Evolutionary conservation across 2,113 vertebrate genomes (phyloP), one percentile per base, ranked within the genome.

Genomic region (Nettapus auritus): DNA sequence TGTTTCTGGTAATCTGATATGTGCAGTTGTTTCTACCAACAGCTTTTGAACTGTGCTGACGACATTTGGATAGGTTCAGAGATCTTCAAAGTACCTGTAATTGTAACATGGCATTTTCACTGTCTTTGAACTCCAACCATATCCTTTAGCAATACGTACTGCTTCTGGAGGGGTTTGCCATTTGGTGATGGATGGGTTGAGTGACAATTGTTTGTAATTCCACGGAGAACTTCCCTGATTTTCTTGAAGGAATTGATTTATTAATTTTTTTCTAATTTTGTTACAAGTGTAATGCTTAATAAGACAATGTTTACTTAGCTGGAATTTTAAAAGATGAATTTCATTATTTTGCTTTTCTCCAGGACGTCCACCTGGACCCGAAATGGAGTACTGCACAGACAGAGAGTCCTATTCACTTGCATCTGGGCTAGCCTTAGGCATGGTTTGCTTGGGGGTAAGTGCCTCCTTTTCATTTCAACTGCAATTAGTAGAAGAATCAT

Each of bases 361-460:
- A 98, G 98, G 98, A 8, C 99, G 99, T 21, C 99, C 99, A 9
- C 99, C 99, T 3, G 99, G 99, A 33, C 99, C 99, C 9, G 99
- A 99, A 92, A 99, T 99, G 99, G 99, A 99, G 86, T 99, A 99
- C 89, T 99, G 99, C 90, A 99, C 99, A 0, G 99, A 99, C 94
- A 98, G 99, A 92, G 99, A 99, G 93, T 99, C 99, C 3, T 99
- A 99, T 85, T 99, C 99, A 0, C 95, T 99, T 11, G 99, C 99
- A 31, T 99, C 99, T 31, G 99, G 99, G 31, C 97, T 99, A 28
- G 99, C 99, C 38, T 97, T 99, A 78, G 99, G 99, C 90, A 99
- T 99, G 99, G 99, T 99, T 83, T 99, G 99, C 94, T 98, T 99
- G 8, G 99, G 99, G 98, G 99, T 99, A 96, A 98, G 99, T 93